Evolutionary conservation across 1,140 invertebrate genomes (phyloP), one percentile per base, ranked within the genome.

Genomic region (Augochlora pura): DNA sequence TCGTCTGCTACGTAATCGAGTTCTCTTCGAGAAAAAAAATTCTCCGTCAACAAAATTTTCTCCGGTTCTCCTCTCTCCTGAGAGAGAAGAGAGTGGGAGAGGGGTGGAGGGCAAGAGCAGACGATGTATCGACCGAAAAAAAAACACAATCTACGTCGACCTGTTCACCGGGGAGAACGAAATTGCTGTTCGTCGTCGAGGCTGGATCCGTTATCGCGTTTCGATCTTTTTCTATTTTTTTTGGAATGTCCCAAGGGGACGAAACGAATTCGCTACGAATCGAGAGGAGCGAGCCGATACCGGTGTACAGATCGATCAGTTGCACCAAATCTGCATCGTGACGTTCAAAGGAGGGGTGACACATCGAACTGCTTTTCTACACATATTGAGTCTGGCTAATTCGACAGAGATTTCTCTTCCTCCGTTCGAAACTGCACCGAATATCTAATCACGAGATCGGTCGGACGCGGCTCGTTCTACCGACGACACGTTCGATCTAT

Each of bases 361-460:
- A 86, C 81, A 86, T 87, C 67, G 71, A 87, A 78, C 68, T 86
- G 66, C 69, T 86, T 52, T 52, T 86, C 81, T 86, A 86, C 78
- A 72, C 71, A 82, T 71, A 87, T 82, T 63, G 78, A 86, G 39
- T 82, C 59, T 52, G 64, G 27, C 85, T 87, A 86, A 78, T 64
- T 78, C 60, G 42, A 83, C 49, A 84, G 57, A 46, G 27, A 75
- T 67, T 64, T 12, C 9, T 46, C 42, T 46, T 46, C 42, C 42
- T 46, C 14, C 42, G 42, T 46, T 46, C 42, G 42, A 46, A 46
- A 46, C 42, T 12, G 42, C n/a, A 46, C 14, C 42, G 71, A 76
- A 82, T 62, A 38, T 80, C 59, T 78, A 73, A 64, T 59, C 25
- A n/a, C 2, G 49, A 5, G 18, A 21, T 52, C 5, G 16, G 49